Evolutionary conservation across 2,888 invertebrate genomes (phyloP).

Genomic region (Brenthis hecate): DNA sequence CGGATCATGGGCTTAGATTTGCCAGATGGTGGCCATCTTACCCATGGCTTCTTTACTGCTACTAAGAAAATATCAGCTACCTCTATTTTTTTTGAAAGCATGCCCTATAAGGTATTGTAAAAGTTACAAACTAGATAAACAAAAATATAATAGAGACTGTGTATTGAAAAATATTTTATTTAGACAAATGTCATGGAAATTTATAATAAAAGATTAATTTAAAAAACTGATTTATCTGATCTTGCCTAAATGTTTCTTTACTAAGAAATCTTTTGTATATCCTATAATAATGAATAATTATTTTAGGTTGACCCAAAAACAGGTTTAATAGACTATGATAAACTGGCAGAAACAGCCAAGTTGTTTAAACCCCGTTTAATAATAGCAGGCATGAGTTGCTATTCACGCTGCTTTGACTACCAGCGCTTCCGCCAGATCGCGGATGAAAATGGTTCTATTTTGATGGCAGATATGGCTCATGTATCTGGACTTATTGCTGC

Average conservation of each 20-base stretch:
- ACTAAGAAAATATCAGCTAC: slow-evolving; percentile 97
- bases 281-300: neutral
- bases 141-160: neutral
- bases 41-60: slow-evolving; percentile 95
- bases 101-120: slow-evolving; percentile 94
- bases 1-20: slow-evolving; percentile 98
- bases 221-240: too few species aligned
- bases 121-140: neutral
- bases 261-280: neutral
- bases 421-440: slow-evolving; percentile 92
- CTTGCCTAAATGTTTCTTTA: neutral
- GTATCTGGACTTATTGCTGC: slow-evolving; percentile 96
- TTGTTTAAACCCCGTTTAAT: slow-evolving; percentile 96
- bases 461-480: slow-evolving; percentile 98
- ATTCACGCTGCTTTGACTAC: slow-evolving; percentile 96
- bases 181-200: neutral
- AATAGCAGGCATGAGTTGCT: slow-evolving; percentile 97
- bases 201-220: too few species aligned
- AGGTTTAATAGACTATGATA: slow-evolving; percentile 96
- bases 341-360: slow-evolving; percentile 89
- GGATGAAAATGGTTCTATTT: slow-evolving; percentile 91
- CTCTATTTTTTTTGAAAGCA: slow-evolving; percentile 98
- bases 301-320: slow-evolving; percentile 85
- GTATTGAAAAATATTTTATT: neutral
- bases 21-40: slow-evolving; percentile 98